Base-by-base conservation (phyloP, 2,797 vertebrate species). In the Sphaeramia orbicularis region DNA sequence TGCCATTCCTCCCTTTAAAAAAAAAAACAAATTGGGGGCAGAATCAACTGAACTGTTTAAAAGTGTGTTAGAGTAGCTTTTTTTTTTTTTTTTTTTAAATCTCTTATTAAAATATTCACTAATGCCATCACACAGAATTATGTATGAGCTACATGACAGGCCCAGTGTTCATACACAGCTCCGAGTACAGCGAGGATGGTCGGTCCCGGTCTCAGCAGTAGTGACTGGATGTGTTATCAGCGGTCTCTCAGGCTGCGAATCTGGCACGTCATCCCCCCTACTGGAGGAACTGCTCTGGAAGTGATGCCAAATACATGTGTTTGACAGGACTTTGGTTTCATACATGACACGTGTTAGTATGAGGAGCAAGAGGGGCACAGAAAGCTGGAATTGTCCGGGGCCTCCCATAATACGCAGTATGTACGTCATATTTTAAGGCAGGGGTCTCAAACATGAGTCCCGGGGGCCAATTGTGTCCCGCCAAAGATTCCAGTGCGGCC, bases 231-330 rank as follows among this genome's bases (percentile, higher is more conserved):
- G 21, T 36, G 14, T 43, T 24, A 7, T n/a, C n/a, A 7, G 7
- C 21, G 10, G 10, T 32, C 15, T 21, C 8, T 56, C 54, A 50
- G 7, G 53, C 43, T 15, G 24, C 57, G 18, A 60, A 24, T 53
- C 47, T 41, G 10, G 16, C 55, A 60, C 43, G 18, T 40, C 30
- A 27, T 35, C 9, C 14, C 45, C 9, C 35, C 15, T 14, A 7
- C 51, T 43, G 60, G 41, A 27, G 36, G 21, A 54, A 41, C 18
- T 18, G 19, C 10, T 2, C 40, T 38, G 21, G 15, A 9, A 24
- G 10, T 42, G 45, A 14, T 2, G 32, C 52, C 24, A 15, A 35
- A 43, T 43, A 11, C 49, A 41, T 44, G 30, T 40, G 59, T 52
- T 47, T 44, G 11, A 24, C 48, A 47, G n/a, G 3, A n/a, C 38